phyloP scores from a whole-genome alignment of 2,888 invertebrate species.

The Noctua fimbriata region DNA sequence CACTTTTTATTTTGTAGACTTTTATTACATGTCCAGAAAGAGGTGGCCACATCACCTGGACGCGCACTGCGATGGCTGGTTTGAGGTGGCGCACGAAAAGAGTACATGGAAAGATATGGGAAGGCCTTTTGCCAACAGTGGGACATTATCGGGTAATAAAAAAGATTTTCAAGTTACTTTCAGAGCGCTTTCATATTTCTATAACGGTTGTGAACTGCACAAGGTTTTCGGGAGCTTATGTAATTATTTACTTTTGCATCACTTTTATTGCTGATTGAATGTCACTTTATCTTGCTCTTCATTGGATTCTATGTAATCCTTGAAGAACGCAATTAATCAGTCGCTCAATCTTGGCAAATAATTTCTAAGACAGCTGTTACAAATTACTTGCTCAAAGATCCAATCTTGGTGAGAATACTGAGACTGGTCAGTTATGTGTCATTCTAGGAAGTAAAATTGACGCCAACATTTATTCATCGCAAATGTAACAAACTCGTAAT shows the following conservation, averaged over 20 bases:
- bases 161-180: background rate
- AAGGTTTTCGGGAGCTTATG: background rate
- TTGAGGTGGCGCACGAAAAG: background rate
- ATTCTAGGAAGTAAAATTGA: slow-evolving; percentile 5
- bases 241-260: background rate
- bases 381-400: background rate
- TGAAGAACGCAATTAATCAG: background rate
- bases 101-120: background rate
- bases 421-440: background rate
- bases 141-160: background rate
- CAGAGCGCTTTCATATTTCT: background rate
- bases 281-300: background rate
- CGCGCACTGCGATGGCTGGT: background rate
- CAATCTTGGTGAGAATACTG: background rate
- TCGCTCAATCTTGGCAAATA: background rate
- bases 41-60: background rate
- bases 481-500: slow-evolving; percentile 11
- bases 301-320: background rate
- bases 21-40: background rate
- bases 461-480: slow-evolving; percentile 7
- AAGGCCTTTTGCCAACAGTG: background rate
- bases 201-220: background rate
- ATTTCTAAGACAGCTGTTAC: background rate
- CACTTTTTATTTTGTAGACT: background rate
- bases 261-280: background rate